These are phyloP conservation scores for Theonella swinhoei DNA, from an alignment of 37 sponge, comb jelly and placozoan genomes.

Conservation along the genomic window DNA sequence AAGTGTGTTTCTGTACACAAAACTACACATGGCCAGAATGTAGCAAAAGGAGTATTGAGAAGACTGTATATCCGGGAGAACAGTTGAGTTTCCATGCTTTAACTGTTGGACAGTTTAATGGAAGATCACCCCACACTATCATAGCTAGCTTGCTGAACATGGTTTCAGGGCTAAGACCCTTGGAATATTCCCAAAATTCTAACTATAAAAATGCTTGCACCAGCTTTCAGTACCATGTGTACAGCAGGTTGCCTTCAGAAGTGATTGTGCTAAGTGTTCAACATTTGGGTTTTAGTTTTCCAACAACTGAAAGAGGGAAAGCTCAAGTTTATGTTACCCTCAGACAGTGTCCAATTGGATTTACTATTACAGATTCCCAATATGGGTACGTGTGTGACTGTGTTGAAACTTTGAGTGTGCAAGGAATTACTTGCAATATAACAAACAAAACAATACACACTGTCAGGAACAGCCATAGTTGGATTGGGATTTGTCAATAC, in stretches of 20 bases:
- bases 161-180: background rate
- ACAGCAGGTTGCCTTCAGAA: background rate
- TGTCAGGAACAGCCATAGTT: background rate
- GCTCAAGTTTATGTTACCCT: background rate
- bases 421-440: background rate
- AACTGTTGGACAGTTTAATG: background rate
- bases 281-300: background rate
- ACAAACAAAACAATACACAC: background rate
- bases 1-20: conserved; percentile 14
- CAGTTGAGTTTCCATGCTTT: background rate
- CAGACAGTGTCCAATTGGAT: conserved; percentile 26
- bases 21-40: background rate
- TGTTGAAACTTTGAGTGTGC: too few species aligned
- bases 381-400: background rate
- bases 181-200: background rate
- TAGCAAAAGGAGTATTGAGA: background rate
- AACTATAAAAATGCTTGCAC: conserved; percentile 1
- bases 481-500: background rate
- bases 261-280: background rate
- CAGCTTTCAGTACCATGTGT: conserved; percentile 18
- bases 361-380: background rate
- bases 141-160: background rate
- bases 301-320: background rate
- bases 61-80: conserved; percentile 15
- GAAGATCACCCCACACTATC: background rate